Evolutionary conservation across 2,113 vertebrate species (phyloP).

Genomic region (Ardeotis arabs): DNA sequence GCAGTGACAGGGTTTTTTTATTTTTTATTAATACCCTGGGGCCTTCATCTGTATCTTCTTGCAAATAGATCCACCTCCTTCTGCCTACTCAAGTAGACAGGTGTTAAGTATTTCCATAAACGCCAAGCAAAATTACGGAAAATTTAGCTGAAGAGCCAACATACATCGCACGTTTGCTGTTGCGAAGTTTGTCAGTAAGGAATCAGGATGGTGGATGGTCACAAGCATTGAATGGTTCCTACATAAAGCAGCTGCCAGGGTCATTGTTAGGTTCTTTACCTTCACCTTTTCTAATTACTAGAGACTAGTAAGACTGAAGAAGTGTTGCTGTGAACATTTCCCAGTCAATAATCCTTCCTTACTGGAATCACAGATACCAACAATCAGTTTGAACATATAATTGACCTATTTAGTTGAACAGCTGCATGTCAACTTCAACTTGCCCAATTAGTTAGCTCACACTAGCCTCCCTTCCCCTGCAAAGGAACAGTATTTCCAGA

Average conservation of each 20-base stretch:
- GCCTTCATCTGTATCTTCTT: background rate
- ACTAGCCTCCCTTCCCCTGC: background rate
- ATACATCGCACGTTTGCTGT: rapidly evolving
- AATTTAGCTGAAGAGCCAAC: background rate
- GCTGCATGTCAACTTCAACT: background rate
- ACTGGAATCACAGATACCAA: background rate
- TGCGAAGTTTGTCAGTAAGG: background rate
- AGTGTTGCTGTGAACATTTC: background rate
- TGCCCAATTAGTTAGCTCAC: background rate
- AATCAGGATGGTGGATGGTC: background rate
- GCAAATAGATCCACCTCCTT: background rate
- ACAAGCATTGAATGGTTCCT: background rate
- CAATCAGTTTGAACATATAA: background rate
- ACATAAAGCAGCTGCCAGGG: background rate
- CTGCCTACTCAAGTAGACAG: background rate
- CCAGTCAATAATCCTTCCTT: background rate
- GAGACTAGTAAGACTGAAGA: background rate
- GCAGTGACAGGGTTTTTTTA: too few relatives aligned
- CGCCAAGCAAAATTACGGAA: background rate
- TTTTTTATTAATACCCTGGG: background rate
- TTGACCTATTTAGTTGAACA: background rate
- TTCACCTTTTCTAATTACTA: background rate
- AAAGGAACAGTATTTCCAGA: background rate
- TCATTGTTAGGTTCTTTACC: background rate
- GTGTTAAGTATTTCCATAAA: rapidly evolving